Percentiles rank a stretch among this genome's conserved stretches.
Evolutionary conservation across 2,797 vertebrate genomes (phyloP).

Genomic region (Manis crassicaudata): DNA sequence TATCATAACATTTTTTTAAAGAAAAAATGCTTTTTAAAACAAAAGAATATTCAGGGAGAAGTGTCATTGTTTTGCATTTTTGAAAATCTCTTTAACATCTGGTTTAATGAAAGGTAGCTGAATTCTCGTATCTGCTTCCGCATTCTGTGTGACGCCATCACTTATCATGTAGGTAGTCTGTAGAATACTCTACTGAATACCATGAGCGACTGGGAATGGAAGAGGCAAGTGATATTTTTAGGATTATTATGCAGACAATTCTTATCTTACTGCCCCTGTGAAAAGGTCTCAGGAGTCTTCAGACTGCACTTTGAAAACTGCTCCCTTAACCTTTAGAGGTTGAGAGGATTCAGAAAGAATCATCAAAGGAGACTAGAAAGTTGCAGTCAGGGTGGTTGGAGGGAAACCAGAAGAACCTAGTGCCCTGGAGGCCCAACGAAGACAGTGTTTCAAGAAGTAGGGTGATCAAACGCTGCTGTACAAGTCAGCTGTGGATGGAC

Average conservation of each 20-base stretch:
- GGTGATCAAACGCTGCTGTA: background rate
- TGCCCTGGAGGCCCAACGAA: background rate
- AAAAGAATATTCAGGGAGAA: background rate
- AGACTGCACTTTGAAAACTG: background rate
- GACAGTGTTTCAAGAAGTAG: background rate
- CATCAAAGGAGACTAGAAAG: background rate
- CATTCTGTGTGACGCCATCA: background rate
- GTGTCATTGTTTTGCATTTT: slow-evolving; percentile 21
- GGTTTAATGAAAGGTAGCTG: background rate
- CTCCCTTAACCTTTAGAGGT: background rate
- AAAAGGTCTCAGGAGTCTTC: background rate
- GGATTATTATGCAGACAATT: slow-evolving; percentile 43
- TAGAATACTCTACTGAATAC: background rate
- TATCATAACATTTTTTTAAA: slow-evolving; percentile 1
- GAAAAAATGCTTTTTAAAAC: slow-evolving; percentile 44
- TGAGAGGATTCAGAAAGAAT: slow-evolving; percentile 23
- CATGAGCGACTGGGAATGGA: slow-evolving; percentile 26
- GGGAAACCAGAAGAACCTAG: background rate
- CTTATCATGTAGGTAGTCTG: background rate
- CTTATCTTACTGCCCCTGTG: background rate
- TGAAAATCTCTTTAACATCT: slow-evolving; percentile 5
- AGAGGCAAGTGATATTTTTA: slow-evolving; percentile 35
- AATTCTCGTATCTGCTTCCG: slow-evolving; percentile 27
- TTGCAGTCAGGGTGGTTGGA: background rate
- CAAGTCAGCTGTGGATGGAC: background rate